Base-by-base conservation (phyloP, 2,888 invertebrate species). In the Oligia latruncula region DNA sequence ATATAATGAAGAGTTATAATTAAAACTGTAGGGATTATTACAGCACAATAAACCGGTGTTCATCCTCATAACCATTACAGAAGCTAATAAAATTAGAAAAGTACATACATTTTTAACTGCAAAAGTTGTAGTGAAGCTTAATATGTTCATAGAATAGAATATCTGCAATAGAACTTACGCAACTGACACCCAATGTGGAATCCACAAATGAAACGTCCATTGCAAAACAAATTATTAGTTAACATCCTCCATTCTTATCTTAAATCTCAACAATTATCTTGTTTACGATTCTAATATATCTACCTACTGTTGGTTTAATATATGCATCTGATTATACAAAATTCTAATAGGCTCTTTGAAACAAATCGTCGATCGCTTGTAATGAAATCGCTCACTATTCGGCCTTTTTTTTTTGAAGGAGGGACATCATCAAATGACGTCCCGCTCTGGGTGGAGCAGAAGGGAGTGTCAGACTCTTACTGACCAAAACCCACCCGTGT, bases 281-380 rank as follows among this genome's bases (percentile, higher is more conserved):
- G 62, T 85, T 83, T 76, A 86, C 70, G 62, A 85, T 78, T 35
- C 65, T n/a, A 66, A 65, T 75, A 74, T 49, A 78, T 58, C 20
- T 70, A 67, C 67, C 20, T 70, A 68, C 70, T 66, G 73, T 84
- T 67, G 66, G 43, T 74, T 49, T 87, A 86, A 88, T 87, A 68
- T 86, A 88, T 86, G 77, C 84, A 82, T 60, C 60, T 83, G 64
- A 86, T 88, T 89, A 88, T 83, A 87, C 71, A 80, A 80, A 80
- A 88, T 88, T 88, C 66, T 84, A 84, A 84, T 80, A 86, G 86
- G 78, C 71, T 81, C 66, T 77, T 75, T 80, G 73, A 78, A 86
- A 77, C 74, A 87, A 88, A 88, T 89, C 60, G 75, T 74, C 70
- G 77, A 88, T 88, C 83, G 89, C 87, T 88, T 88, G 87, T 86